Evolutionary conservation across 2,888 invertebrate species (phyloP), one percentile per base, ranked within the genome.

Genomic region (Ormyrus pomaceus): DNA sequence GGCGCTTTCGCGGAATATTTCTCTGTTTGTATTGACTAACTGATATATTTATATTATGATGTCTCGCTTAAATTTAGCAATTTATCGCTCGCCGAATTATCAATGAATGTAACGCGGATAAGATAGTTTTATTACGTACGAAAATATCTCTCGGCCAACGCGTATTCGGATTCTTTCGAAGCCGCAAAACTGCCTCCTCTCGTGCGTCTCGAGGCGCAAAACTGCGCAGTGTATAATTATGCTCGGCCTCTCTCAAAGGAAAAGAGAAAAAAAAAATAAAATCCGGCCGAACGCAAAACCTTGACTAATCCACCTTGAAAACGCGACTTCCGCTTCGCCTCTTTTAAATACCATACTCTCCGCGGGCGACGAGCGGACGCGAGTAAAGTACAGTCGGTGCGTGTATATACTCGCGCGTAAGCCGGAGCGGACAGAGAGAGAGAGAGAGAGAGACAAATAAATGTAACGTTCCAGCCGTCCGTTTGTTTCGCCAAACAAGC

Each of bases 401-500:
- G 7, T 45, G 51, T 2, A 2, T 13, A 61, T 13, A 66, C 55
- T 13, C 46, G 59, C 48, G 51, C 59, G 34, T 48, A 61, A n/a
- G 34, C 3, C n/a, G 9, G n/a, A 46, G 45, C n/a, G 9, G 48
- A 13, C 46, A 9, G 3, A 19, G 13, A 19, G 19, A 19, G 34
- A 34, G 34, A 34, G 56, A 10, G n/a, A 10, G 10, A 48, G 53
- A 56, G 53, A 62, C 73, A 62, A 72, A 78, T 72, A 72, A 72
- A 73, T 62, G 62, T 53, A 34, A 62, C 73, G 68, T 46, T 62
- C 45, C 65, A 58, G 79, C 45, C 79, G 59, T 79, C 74, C 79
- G 79, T 79, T 74, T 74, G 79, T 79, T 79, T 79, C 79, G 69
- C 50, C 75, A 75, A 75, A 75, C 75, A 70, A 76, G 76, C 76